Evolutionary conservation across 2,888 invertebrate genomes (phyloP), one percentile per base, ranked within the genome.

Genomic region (Laothoe populi): DNA sequence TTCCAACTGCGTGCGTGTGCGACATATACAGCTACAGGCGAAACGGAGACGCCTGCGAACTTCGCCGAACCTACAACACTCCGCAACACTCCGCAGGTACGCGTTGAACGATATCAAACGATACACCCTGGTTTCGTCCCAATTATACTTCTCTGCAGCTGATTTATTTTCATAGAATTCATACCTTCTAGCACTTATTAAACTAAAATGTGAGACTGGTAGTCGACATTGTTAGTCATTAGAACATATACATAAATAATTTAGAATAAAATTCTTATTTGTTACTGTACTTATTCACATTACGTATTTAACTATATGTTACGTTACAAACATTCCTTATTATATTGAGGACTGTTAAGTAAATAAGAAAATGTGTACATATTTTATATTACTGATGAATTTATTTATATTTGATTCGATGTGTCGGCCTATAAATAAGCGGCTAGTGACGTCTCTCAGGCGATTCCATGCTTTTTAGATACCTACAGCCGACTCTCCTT

Each of bases 171-270:
- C 83, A 83, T 82, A 75, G 81, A 81, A 86, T 89, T 88, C 85
- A 79, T 88, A 89, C 84, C 84, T 91, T 90, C 86, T 92, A 91
- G 88, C 88, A 88, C 88, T 88, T 88, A 88, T 88, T 86, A 84
- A 86, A 89, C 90, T 90, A 92, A 91, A 90, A 92, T 91, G 91
- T 92, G 92, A 92, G 92, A 92, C 92, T 92, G 92, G 92, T 92
- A 92, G 92, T 91, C 92, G 82, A 90, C 91, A 91, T 91, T 92
- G 83, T 89, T 92, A 92, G 91, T 87, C 86, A 80, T 86, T 92
- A 92, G 90, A 84, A 82, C 84, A 83, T 90, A 88, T 88, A 89
- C 84, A 88, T 87, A 83, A 84, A 86, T 86, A 86, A 85, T 90
- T 88, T 89, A 90, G 88, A 84, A 76, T 83, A 75, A 82, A 84